A percentile compares a stretch with the other conserved stretches of the same genome.
Evolutionary conservation across 1,140 invertebrate genomes (phyloP).

Genomic region (Hyles euphorbiae): DNA sequence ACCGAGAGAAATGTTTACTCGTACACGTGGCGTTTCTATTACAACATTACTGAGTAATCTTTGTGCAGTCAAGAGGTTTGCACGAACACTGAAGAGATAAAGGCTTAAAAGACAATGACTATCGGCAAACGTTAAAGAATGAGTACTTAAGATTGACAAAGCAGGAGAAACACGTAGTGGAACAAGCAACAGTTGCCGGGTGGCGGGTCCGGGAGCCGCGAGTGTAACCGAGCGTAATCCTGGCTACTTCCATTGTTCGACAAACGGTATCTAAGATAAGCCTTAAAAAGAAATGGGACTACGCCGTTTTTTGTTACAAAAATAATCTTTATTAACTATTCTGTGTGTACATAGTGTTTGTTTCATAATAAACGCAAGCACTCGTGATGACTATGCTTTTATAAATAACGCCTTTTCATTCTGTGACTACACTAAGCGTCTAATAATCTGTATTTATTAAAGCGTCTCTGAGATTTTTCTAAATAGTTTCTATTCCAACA

Average conservation of each 20-base stretch:
- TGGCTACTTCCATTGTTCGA: constrained; percentile 28
- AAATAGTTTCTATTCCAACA: too few relatives aligned
- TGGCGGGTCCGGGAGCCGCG: constrained; percentile 15
- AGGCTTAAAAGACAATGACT: background rate
- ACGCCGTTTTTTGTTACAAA: constrained; percentile 27
- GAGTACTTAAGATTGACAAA: background rate
- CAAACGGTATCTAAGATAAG: constrained; percentile 44
- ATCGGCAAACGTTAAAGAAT: constrained; percentile 1
- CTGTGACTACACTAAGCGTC: too few relatives aligned
- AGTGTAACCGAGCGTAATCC: constrained; percentile 30
- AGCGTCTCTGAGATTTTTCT: too few relatives aligned
- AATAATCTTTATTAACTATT: constrained; percentile 33
- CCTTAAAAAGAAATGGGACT: constrained; percentile 32
- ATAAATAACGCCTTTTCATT: too few relatives aligned
- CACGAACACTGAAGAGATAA: too few relatives aligned
- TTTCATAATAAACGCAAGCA: too few relatives aligned
- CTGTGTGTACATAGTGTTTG: background rate
- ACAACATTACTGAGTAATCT: too few relatives aligned
- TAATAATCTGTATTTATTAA: too few relatives aligned
- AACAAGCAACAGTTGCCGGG: constrained; percentile 6
- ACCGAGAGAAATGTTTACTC: too few relatives aligned
- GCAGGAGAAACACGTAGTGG: background rate
- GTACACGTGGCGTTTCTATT: too few relatives aligned
- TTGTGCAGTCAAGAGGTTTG: too few relatives aligned
- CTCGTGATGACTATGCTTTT: too few relatives aligned